Evolutionary conservation across 92 coral and sea anemone genomes (phyloP).

Genomic region (Epizoanthus rinbou): DNA sequence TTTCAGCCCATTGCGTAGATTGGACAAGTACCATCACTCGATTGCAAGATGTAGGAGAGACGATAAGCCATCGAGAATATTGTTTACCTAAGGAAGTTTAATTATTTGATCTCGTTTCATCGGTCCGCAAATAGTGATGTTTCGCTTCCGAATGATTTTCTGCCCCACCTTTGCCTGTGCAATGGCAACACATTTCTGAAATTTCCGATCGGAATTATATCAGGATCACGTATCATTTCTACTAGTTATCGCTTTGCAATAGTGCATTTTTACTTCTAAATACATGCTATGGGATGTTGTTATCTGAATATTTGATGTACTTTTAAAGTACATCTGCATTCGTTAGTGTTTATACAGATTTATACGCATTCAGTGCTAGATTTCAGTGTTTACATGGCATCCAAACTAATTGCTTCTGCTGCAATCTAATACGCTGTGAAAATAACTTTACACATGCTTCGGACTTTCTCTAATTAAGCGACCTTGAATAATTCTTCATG

Average conservation of each 20-base stretch:
- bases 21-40: background rate
- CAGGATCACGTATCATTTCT: background rate
- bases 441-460: slow-evolving; percentile 17
- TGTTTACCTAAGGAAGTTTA: slow-evolving; percentile 13
- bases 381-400: background rate
- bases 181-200: background rate
- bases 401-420: slow-evolving; percentile 13
- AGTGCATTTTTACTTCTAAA: background rate
- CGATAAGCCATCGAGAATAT: slow-evolving; percentile 20
- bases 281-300: background rate
- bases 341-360: background rate
- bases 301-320: slow-evolving; percentile 15
- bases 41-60: slow-evolving; percentile 2
- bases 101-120: slow-evolving; percentile 29
- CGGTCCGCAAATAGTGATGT: background rate
- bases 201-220: background rate
- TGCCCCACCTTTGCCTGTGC: slow-evolving; percentile 6
- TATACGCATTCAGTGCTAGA: background rate
- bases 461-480: slow-evolving; percentile 16
- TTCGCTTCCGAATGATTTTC: background rate
- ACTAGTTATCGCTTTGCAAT: background rate
- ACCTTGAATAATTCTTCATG: background rate
- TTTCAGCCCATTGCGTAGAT: slow-evolving; percentile 6
- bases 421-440: background rate
- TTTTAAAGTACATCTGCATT: slow-evolving; percentile 3